These are phyloP conservation scores for Pterois miles DNA, from an alignment of 2,797 vertebrate genomes.

Conservation along the genomic window DNA sequence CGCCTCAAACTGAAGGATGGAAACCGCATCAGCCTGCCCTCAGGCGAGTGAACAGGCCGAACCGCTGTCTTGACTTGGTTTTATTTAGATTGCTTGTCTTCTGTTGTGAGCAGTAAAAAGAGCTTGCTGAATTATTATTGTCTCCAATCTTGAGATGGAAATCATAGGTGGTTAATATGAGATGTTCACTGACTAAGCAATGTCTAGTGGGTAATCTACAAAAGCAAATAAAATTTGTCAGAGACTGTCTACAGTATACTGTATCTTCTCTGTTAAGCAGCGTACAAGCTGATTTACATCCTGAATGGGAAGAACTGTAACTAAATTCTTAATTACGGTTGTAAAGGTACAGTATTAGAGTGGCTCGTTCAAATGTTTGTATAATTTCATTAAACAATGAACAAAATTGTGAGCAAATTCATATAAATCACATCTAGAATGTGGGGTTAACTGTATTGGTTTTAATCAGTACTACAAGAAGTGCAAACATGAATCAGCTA, in stretches of 20 bases:
- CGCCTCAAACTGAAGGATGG: slow-evolving; percentile 94
- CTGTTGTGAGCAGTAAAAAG: background rate
- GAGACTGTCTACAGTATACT: background rate
- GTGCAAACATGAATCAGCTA: background rate
- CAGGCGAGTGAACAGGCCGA: slow-evolving; percentile 82
- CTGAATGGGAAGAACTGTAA: background rate
- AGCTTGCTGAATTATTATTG: background rate
- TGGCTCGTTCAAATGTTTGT: background rate
- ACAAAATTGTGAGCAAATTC: background rate
- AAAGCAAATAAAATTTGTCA: background rate
- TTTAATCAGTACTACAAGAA: no score
- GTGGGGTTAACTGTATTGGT: no score
- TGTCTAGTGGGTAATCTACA: background rate
- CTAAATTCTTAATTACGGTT: background rate
- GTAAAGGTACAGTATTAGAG: background rate
- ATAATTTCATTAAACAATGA: background rate
- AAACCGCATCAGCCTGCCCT: slow-evolving; percentile 96
- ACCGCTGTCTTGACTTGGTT: background rate
- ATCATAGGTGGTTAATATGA: background rate
- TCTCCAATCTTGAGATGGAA: background rate
- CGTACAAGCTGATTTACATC: background rate
- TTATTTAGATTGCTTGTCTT: background rate
- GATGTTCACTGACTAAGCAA: background rate
- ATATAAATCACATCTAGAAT: no score
- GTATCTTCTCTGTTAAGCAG: background rate